phyloP scores from a whole-genome alignment of 2,797 vertebrate species.

The Allobates femoralis region DNA sequence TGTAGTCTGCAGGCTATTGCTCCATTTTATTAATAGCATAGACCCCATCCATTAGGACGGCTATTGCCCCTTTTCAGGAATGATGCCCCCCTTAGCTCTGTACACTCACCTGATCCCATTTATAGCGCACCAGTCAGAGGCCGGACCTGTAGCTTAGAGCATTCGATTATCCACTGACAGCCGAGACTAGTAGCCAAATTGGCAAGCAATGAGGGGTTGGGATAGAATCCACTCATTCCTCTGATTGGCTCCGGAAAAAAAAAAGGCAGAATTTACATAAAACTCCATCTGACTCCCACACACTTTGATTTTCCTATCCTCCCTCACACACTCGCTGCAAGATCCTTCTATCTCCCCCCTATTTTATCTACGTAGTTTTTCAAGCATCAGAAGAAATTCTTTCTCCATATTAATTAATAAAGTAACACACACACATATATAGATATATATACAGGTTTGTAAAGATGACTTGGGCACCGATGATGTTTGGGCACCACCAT shows the following conservation, averaged over 20 bases:
- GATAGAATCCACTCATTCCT: neutral
- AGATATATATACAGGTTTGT: too few species aligned
- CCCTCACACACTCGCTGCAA: conserved; percentile 38
- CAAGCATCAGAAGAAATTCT: neutral
- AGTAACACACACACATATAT: neutral
- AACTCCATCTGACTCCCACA: conserved; percentile 60
- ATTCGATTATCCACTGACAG: conserved; percentile 55
- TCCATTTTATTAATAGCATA: neutral
- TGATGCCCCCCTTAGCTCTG: neutral
- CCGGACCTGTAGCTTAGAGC: conserved; percentile 49
- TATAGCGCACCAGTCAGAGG: conserved; percentile 26
- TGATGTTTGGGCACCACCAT: too few species aligned
- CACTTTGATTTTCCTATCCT: conserved; percentile 51
- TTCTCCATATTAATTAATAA: neutral
- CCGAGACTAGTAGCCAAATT: conserved; percentile 58
- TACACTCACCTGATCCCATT: conserved; percentile 54
- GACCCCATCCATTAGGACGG: neutral
- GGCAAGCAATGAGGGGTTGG: conserved; percentile 52
- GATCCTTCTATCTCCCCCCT: conserved; percentile 6
- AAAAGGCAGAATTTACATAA: conserved; percentile 60
- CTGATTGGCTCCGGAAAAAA: conserved; percentile 47
- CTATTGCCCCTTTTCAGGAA: neutral
- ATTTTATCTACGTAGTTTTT: neutral
- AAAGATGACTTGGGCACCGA: too few species aligned
- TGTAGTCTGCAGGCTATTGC: conserved; percentile 21